These are phyloP conservation scores for Odontocolon sp. DNA, from an alignment of 2,888 invertebrate species.

Conservation along the genomic window DNA sequence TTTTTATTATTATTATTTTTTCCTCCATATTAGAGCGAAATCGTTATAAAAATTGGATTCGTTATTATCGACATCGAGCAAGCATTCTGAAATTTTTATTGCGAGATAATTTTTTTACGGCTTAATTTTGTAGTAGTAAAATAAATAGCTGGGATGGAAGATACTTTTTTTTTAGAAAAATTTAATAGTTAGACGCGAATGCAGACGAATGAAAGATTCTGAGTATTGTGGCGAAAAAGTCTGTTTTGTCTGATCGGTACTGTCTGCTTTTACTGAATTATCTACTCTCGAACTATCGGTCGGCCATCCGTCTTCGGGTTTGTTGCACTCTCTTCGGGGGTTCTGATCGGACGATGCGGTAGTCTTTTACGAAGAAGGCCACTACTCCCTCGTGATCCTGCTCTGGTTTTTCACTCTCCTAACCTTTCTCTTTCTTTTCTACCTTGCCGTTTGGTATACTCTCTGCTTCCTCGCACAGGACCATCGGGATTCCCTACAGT, in stretches of 20 bases:
- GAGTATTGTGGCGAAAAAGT: slow-evolving; percentile 4
- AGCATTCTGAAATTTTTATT: too few relatives aligned
- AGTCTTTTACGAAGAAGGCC: slow-evolving; percentile 41
- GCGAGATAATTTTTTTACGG: too few relatives aligned
- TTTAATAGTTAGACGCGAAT: background rate
- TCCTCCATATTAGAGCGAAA: too few relatives aligned
- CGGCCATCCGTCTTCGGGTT: slow-evolving; percentile 72
- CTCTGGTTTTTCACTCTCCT: background rate
- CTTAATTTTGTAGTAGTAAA: too few relatives aligned
- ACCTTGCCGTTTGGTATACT: slow-evolving; percentile 31
- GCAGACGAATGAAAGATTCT: background rate
- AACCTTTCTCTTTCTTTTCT: slow-evolving; percentile 18
- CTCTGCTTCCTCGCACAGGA: slow-evolving; percentile 46
- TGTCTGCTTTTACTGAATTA: slow-evolving; percentile 15
- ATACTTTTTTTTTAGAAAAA: too few relatives aligned
- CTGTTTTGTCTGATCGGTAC: slow-evolving; percentile 25
- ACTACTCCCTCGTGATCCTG: slow-evolving; percentile 11
- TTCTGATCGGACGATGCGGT: slow-evolving; percentile 21
- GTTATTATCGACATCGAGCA: too few relatives aligned
- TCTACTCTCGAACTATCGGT: slow-evolving; percentile 68
- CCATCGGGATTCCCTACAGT: slow-evolving; percentile 19
- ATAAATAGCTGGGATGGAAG: too few relatives aligned
- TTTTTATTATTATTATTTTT: too few relatives aligned
- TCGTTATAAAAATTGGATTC: too few relatives aligned
- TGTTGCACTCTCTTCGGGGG: slow-evolving; percentile 39